These are phyloP conservation scores for Trachops cirrhosus DNA, from an alignment of 2,797 vertebrate species.

Conservation along the genomic window DNA sequence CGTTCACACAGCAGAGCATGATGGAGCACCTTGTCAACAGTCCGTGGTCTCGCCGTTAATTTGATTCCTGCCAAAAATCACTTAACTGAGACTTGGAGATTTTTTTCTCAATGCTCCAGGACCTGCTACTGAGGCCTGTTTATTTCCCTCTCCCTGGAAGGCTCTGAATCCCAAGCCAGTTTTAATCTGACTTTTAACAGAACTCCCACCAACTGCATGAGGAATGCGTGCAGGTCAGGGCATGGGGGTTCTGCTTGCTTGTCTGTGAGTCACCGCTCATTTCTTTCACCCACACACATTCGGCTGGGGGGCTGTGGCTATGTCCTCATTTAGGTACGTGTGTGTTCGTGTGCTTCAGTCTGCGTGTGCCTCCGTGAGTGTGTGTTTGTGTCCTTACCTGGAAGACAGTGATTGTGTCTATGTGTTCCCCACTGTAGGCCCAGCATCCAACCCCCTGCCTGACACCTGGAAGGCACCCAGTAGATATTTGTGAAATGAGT, in stretches of 20 bases:
- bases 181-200: constrained; percentile 66
- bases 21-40: constrained; percentile 84
- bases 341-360: background rate
- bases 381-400: background rate
- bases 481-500: constrained; percentile 21
- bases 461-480: background rate
- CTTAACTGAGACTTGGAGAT: constrained; percentile 83
- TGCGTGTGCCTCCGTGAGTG: background rate
- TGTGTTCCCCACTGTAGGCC: background rate
- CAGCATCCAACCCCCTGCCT: background rate
- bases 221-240: background rate
- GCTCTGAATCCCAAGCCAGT: constrained; percentile 42
- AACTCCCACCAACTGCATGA: constrained; percentile 30
- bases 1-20: constrained; percentile 74
- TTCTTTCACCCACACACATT: background rate
- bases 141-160: constrained; percentile 60
- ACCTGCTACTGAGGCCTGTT: constrained; percentile 52
- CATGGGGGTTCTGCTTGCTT: background rate
- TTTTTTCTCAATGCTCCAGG: constrained; percentile 72
- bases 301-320: background rate
- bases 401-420: background rate
- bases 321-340: background rate
- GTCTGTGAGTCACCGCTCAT: background rate
- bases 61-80: constrained; percentile 86
- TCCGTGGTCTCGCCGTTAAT: constrained; percentile 82